Percentiles rank a stretch among this genome's conserved stretches.
phyloP scores from a whole-genome alignment of 2,113 vertebrate genomes.

The Equus przewalskii region DNA sequence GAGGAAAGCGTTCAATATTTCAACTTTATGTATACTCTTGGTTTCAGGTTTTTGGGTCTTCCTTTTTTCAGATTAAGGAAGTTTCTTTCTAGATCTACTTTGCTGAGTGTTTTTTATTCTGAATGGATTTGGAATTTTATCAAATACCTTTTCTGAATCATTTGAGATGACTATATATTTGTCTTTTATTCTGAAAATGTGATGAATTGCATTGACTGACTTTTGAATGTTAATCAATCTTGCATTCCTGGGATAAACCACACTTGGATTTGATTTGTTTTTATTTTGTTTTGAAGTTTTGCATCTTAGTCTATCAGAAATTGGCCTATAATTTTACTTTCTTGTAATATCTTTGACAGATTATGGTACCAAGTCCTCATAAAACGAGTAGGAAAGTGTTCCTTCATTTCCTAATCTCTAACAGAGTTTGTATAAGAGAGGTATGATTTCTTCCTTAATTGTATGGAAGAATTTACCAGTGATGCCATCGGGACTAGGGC shows the following conservation, averaged over 20 bases:
- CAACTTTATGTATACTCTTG: neutral
- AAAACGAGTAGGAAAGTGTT: neutral
- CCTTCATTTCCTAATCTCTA: neutral
- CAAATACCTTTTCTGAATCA: neutral
- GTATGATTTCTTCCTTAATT: neutral
- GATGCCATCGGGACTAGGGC: neutral
- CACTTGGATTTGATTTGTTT: neutral
- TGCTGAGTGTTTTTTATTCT: neutral
- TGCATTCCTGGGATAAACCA: neutral
- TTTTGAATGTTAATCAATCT: neutral
- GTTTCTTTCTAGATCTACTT: neutral
- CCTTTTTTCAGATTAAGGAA: neutral
- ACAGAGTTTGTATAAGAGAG: neutral
- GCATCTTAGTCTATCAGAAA: neutral
- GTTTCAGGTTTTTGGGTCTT: neutral
- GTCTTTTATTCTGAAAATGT: neutral
- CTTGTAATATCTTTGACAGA: neutral
- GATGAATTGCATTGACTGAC: neutral
- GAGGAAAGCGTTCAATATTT: neutral
- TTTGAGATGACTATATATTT: neutral
- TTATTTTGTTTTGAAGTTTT: slow-evolving; percentile 50
- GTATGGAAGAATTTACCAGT: neutral
- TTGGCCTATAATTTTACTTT: slow-evolving; percentile 30
- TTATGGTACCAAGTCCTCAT: neutral
- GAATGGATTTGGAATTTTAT: neutral